Conservation (phyloP, 2,113 vertebrate species). For the Vulpes lagopus region DNA sequence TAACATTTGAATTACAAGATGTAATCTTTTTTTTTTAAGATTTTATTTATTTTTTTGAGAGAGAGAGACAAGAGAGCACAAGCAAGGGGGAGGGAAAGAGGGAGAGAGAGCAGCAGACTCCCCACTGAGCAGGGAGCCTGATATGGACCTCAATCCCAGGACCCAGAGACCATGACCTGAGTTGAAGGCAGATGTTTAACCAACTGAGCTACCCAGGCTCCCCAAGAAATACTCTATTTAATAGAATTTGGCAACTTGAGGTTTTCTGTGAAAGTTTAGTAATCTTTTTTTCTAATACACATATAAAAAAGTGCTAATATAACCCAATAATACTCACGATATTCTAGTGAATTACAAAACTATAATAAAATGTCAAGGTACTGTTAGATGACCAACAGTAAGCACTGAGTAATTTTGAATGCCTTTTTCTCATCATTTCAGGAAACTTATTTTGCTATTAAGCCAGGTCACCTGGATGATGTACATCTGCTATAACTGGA, state of each 20-base stretch:
- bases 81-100: background rate
- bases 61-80: background rate
- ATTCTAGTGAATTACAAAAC: constrained; percentile 44
- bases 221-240: background rate
- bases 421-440: background rate
- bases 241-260: background rate
- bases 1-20: background rate
- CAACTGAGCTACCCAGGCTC: background rate
- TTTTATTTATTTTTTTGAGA: background rate
- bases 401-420: constrained; percentile 13
- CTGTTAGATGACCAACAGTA: constrained; percentile 9
- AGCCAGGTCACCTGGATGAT: background rate
- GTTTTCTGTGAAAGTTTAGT: constrained; percentile 12
- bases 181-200: background rate
- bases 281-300: background rate
- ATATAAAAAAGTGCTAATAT: background rate
- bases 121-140: background rate
- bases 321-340: background rate
- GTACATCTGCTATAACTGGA: constrained; percentile 33
- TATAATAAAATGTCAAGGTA: background rate
- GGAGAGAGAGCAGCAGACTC: background rate
- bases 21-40: background rate
- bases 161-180: background rate
- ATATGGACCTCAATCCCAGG: background rate
- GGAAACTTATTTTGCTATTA: constrained; percentile 27